Base-by-base conservation (phyloP, 2,113 vertebrate species). In the Oreocharis arfaki region DNA sequence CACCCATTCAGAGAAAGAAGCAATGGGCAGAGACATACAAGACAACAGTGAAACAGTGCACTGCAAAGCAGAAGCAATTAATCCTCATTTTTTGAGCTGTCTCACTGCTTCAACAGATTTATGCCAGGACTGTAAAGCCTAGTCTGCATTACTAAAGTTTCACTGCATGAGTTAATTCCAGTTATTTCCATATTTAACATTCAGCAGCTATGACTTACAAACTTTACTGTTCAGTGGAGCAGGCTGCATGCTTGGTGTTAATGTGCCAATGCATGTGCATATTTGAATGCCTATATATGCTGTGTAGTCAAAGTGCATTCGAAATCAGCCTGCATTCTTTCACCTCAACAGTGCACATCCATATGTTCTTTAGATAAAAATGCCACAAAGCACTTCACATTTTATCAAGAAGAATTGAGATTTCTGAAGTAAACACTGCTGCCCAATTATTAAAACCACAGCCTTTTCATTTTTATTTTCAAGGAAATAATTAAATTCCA, bases 181-280 rank as follows among this genome's bases (percentile, higher is more conserved):
- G 60, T 86, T 91, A 93, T 77, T 90, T 87, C 78, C 27, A 50
- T 59, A 91, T 93, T 91, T 88, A 96, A 80, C 68, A 74, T 86
- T 70, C 63, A 88, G 81, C 59, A 90, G 46, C 82, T 88, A 39
- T 70, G 67, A 74, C 52, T 91, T 93, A 77, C 4, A 8, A 93
- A 90, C 33, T 39, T 35, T 59, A 35, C 8, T 77, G 55, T 20
- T 93, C 88, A 90, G 44, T 87, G 70, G 59, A 91, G 84, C 78
- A 88, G 67, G 60, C 32, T 27, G 6, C 39, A 37, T 20, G 70
- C 57, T 85, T 61, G 56, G 41, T 24, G 75, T 42, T 89, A 64
- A 69, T 73, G 75, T 85, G 47, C 74, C 74, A 87, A 53, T n/a
- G 26, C 49, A 46, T 35, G 53, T 7, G 85, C 63, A 10, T 33